These are phyloP conservation scores for Colossoma macropomum DNA, from an alignment of 2,113 vertebrate genomes.

Conservation along the genomic window DNA sequence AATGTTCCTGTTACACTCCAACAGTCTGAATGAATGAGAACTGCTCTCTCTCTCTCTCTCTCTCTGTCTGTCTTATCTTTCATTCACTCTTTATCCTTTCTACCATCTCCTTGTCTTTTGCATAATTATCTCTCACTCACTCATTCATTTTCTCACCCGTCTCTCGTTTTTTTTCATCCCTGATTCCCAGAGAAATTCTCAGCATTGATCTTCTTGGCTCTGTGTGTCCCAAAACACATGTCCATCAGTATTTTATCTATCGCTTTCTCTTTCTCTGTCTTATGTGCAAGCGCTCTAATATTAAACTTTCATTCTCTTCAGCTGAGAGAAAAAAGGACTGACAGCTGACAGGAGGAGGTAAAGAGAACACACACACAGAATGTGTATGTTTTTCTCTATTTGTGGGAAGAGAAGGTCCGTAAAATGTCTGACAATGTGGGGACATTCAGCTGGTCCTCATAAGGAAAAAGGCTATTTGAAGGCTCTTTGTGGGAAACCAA, in stretches of 20 bases:
- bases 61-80: background rate
- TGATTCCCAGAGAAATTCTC: background rate
- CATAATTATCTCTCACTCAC: background rate
- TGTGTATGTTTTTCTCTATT: background rate
- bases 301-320: slow-evolving; percentile 55
- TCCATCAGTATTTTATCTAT: background rate
- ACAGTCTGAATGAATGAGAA: background rate
- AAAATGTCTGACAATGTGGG: no score
- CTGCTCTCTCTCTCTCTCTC: background rate
- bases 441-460: no score
- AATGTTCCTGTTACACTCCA: background rate
- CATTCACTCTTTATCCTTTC: background rate
- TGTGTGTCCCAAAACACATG: background rate
- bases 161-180: background rate
- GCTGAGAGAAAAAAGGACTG: slow-evolving; percentile 44
- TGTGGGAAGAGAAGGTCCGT: no score
- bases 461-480: no score
- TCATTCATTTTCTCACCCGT: background rate
- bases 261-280: slow-evolving; percentile 12
- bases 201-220: background rate
- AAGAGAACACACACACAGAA: slow-evolving; percentile 32
- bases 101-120: background rate
- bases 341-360: slow-evolving; percentile 38
- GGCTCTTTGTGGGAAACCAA: no score
- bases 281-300: background rate